Evolutionary conservation across 1,140 invertebrate genomes (phyloP).

Genomic region (Drosophila oshimai): DNA sequence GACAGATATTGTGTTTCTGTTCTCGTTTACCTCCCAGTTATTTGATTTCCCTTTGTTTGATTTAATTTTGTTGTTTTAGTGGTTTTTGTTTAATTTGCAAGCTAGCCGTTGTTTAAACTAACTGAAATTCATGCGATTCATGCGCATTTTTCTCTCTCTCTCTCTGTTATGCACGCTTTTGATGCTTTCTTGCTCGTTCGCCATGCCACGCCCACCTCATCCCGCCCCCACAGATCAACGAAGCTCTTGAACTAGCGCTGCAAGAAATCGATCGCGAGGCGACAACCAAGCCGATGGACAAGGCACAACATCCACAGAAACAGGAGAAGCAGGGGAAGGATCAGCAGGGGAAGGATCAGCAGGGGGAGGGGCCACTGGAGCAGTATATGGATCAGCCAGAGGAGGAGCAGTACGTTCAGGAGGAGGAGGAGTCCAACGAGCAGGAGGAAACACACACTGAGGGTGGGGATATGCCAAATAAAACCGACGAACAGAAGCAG

Average conservation of each 20-base stretch:
- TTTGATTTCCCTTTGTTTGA: constrained; percentile 16
- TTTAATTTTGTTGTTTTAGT: constrained; percentile 26
- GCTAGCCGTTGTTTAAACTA: constrained; percentile 50
- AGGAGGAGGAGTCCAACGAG: neutral
- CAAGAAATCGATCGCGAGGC: constrained; percentile 85
- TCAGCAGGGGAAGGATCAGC: constrained; percentile 10
- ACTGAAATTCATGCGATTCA: constrained; percentile 61
- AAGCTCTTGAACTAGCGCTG: constrained; percentile 85
- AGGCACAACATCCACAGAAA: constrained; percentile 22
- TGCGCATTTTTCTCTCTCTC: constrained; percentile 58
- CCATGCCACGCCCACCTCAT: constrained; percentile 31
- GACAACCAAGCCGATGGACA: constrained; percentile 36
- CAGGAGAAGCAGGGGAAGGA: constrained; percentile 3
- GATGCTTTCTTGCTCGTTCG: constrained; percentile 47
- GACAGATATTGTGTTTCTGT: neutral
- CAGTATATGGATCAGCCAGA: constrained; percentile 6
- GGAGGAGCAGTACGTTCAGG: constrained; percentile 1
- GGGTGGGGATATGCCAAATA: constrained; percentile 62
- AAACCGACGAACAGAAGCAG: constrained; percentile 67
- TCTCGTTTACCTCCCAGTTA: neutral
- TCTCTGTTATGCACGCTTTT: constrained; percentile 42
- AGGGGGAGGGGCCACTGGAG: constrained; percentile 14
- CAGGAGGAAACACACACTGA: constrained; percentile 14
- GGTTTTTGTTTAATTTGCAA: constrained; percentile 45
- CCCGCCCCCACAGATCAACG: constrained; percentile 83